Conservation (phyloP, 2,888 invertebrate genomes). For the Diachrysia chrysitis region DNA sequence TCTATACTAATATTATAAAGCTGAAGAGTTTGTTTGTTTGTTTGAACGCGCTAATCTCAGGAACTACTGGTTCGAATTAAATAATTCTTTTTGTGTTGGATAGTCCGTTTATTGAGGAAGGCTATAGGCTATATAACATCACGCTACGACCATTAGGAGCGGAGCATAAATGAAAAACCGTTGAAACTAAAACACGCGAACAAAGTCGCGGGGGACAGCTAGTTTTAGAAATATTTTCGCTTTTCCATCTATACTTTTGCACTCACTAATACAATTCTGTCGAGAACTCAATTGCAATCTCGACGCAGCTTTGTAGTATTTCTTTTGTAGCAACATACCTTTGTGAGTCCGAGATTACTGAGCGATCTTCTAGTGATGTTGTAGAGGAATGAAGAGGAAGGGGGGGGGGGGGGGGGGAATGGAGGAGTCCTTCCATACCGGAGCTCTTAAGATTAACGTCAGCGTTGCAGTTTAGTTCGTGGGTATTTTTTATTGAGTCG, state of each 20-base stretch:
- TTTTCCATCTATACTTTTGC: background rate
- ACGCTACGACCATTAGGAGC: no score
- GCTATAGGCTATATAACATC: no score
- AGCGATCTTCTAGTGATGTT: background rate
- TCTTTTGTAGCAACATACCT: background rate
- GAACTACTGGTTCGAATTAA: no score
- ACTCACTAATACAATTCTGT: background rate
- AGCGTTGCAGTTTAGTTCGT: background rate
- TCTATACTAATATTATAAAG: no score
- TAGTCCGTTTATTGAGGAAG: no score
- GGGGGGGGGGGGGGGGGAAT: background rate
- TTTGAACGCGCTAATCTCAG: no score
- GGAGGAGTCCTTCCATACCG: background rate
- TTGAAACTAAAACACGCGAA: no score
- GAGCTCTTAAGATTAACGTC: background rate
- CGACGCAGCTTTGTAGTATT: background rate
- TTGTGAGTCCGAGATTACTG: background rate
- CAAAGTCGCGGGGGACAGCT: no score
- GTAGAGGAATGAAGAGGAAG: background rate
- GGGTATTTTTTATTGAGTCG: background rate
- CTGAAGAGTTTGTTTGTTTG: no score
- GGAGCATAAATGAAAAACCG: no score
- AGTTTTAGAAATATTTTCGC: constrained; percentile 1
- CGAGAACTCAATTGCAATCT: constrained; percentile 1
- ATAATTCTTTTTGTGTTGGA: no score